Conservation (phyloP, 2,113 vertebrate genomes). For the Cercopithecus mona region DNA sequence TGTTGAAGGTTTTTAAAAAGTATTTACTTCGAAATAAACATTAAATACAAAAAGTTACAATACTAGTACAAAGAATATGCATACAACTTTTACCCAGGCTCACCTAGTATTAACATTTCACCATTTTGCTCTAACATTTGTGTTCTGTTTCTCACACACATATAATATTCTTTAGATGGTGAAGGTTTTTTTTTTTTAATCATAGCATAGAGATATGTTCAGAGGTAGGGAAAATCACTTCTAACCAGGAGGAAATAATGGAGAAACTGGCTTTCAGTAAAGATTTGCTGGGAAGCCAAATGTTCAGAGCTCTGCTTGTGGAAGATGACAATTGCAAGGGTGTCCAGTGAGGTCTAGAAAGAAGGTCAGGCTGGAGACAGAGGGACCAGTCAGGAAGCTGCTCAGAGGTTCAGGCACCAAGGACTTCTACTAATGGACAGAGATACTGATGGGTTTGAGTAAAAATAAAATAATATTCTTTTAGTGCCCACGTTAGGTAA, state of each 20-base stretch:
- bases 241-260: not conserved
- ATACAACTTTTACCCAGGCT: not conserved
- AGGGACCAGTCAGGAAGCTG: not conserved
- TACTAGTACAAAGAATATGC: not conserved
- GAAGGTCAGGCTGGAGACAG: not conserved
- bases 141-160: not conserved
- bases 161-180: not conserved
- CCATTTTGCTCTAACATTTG: not conserved
- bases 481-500: not conserved
- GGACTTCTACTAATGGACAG: not conserved
- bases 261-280: not conserved
- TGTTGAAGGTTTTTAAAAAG: not conserved
- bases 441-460: not conserved
- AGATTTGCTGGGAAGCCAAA: not conserved
- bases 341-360: not conserved
- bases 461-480: not conserved
- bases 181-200: not conserved
- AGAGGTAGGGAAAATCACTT: not conserved
- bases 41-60: not conserved
- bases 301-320: not conserved
- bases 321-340: not conserved
- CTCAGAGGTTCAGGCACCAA: not conserved
- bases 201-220: not conserved
- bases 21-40: constrained; percentile 12
- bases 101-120: not conserved